These are phyloP conservation scores for Botrylloides violaceus DNA, from an alignment of 23 tunicate species.

Conservation along the genomic window DNA sequence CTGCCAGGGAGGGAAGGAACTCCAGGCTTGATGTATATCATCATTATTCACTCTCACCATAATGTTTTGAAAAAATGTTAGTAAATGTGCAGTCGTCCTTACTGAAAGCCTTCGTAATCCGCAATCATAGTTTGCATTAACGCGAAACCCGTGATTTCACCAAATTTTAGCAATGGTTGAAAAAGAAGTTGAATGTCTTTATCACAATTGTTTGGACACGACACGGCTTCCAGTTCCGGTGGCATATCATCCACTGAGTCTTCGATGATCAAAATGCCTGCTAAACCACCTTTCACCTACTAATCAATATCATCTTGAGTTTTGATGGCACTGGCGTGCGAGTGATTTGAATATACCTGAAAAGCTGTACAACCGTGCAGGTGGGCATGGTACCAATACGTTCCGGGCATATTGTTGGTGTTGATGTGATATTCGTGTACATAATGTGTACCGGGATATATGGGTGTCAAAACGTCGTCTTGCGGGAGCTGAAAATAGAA, in stretches of 20 bases:
- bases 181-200: slow-evolving; percentile 58
- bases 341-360: slow-evolving; percentile 30
- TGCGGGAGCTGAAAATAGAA: slow-evolving; percentile 72
- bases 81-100: too few relatives aligned
- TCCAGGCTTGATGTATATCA: too few relatives aligned
- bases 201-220: slow-evolving; percentile 67
- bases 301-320: neutral
- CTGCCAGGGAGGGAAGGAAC: too few relatives aligned
- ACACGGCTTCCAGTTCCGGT: slow-evolving; percentile 25
- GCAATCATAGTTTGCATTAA: neutral
- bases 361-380: slow-evolving; percentile 56
- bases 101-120: neutral
- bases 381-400: slow-evolving; percentile 88
- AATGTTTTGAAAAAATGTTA: too few relatives aligned
- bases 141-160: slow-evolving; percentile 31
- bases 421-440: slow-evolving; percentile 33
- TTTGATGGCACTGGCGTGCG: neutral
- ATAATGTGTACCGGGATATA: slow-evolving; percentile 29
- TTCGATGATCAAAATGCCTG: slow-evolving; percentile 64
- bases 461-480: slow-evolving; percentile 55
- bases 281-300: slow-evolving; percentile 72
- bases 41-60: too few relatives aligned
- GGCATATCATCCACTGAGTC: slow-evolving; percentile 38
- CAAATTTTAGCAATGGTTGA: slow-evolving; percentile 59
- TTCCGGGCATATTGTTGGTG: slow-evolving; percentile 53